A percentile compares a stretch with the other conserved stretches of the same genome.
Conservation (phyloP, 2,113 vertebrate genomes). For the Meles meles region DNA sequence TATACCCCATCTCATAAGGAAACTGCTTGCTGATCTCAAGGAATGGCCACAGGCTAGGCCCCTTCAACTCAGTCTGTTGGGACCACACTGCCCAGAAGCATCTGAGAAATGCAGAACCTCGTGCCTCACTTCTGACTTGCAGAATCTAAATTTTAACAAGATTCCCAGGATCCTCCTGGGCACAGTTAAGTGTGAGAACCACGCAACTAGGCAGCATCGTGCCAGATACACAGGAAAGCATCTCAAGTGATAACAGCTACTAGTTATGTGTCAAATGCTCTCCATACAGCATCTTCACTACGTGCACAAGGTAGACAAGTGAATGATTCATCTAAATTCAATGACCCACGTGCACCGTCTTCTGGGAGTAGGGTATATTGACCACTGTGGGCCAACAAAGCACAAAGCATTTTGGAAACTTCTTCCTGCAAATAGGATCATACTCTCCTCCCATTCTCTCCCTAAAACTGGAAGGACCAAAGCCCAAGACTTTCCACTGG, state of each 20-base stretch:
- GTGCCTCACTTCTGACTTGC: neutral
- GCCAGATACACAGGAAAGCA: neutral
- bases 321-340: neutral
- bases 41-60: fast-evolving
- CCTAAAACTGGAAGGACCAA: neutral
- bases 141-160: neutral
- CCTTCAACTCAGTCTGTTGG: neutral
- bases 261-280: neutral
- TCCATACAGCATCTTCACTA: neutral
- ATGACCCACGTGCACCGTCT: neutral
- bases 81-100: neutral
- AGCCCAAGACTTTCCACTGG: neutral
- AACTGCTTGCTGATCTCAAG: neutral
- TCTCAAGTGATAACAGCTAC: neutral
- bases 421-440: neutral
- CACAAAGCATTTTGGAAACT: neutral
- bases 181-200: neutral
- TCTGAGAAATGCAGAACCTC: neutral
- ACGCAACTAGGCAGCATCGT: neutral
- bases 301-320: neutral
- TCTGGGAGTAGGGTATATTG: neutral
- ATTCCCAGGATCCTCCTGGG: neutral
- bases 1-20: neutral
- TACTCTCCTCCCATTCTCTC: neutral
- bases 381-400: neutral